Evolutionary conservation across 2,113 vertebrate species (phyloP), one percentile per base, ranked within the genome.

Genomic region (Lutjanus erythropterus): DNA sequence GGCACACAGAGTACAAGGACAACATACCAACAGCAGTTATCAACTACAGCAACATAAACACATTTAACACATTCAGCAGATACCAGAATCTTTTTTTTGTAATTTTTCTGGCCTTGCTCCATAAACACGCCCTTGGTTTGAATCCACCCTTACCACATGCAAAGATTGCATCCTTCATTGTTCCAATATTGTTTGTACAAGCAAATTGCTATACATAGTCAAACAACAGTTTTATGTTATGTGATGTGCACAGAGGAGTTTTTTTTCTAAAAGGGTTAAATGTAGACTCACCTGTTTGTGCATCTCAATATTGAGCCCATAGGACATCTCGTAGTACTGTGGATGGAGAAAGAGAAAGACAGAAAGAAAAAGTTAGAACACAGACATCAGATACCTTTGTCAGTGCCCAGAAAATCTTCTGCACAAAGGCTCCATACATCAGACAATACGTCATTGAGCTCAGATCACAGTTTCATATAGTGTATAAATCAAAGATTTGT

Each of bases 281-380:
- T 37, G 27, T 4, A 19, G 42, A 75, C 93, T 88, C 68, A 93
- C 93, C 93, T 98, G 97, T 92, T 98, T 99, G 95, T 98, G 97
- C 97, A 99, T 99, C 94, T 98, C 97, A 49, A 99, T 99, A 68
- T 99, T 99, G 84, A 99, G 94, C 61, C 97, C 97, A 0, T 99
- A 99, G 71, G 97, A 99, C 97, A 99, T 94, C 87, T 94, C 92
- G 8, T 93, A 94, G 81, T 94, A 93, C 89, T 94, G 70, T 6
- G 80, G 29, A 55, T 42, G n/a, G 37, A 52, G 2, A 70, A 10
- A 61, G n/a, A 56, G 23, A 2, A 9, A 56, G 23, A 84, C 55
- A 73, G 25, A 65, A 31, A 6, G 9, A 70, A 78, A 47, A 14
- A 3, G 23, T 37, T 62, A 58, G 5, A 42, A 68, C 8, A 59